Percentiles rank a stretch among this genome's conserved stretches.
Conservation (phyloP, 2,888 invertebrate genomes). For the Lepeophtheirus nordmannii region DNA sequence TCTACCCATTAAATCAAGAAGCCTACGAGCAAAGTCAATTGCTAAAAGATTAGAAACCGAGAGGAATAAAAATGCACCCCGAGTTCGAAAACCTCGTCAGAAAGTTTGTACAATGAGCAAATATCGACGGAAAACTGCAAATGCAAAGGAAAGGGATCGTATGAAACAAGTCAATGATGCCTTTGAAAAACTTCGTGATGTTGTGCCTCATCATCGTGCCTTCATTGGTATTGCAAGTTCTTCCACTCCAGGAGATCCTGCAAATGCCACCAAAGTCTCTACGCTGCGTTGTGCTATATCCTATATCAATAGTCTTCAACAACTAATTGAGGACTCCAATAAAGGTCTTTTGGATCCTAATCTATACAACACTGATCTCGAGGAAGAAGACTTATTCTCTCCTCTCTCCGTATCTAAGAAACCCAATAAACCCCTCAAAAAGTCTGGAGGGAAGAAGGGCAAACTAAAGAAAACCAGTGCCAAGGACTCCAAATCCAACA, state of each 20-base stretch:
- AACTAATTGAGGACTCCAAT: slow-evolving; percentile 7
- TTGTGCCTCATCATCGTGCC: slow-evolving; percentile 44
- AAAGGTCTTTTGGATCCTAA: slow-evolving; percentile 6
- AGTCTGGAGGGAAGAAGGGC: background rate
- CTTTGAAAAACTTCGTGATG: slow-evolving; percentile 63
- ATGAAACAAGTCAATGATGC: slow-evolving; percentile 81
- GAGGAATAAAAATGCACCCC: slow-evolving; percentile 8
- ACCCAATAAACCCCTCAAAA: background rate
- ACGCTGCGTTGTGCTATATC: slow-evolving; percentile 70
- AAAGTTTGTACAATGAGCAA: slow-evolving; percentile 57
- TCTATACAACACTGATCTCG: slow-evolving; percentile 4
- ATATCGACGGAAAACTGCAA: slow-evolving; percentile 73
- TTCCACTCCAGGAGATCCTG: background rate
- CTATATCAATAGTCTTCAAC: slow-evolving; percentile 46
- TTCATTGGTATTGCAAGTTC: background rate
- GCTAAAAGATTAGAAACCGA: slow-evolving; percentile 10
- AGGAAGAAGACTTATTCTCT: background rate
- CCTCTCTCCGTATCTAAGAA: background rate
- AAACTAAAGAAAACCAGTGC: no score
- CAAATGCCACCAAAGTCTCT: slow-evolving; percentile 70
- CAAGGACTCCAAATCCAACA: no score
- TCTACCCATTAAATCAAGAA: slow-evolving; percentile 12
- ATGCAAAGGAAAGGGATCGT: slow-evolving; percentile 65
- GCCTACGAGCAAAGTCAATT: slow-evolving; percentile 11
- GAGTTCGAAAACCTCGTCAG: slow-evolving; percentile 35